Conservation (phyloP, 35 echinoderm and acorn worm genomes). For the Hemicentrotus pulcherrimus region DNA sequence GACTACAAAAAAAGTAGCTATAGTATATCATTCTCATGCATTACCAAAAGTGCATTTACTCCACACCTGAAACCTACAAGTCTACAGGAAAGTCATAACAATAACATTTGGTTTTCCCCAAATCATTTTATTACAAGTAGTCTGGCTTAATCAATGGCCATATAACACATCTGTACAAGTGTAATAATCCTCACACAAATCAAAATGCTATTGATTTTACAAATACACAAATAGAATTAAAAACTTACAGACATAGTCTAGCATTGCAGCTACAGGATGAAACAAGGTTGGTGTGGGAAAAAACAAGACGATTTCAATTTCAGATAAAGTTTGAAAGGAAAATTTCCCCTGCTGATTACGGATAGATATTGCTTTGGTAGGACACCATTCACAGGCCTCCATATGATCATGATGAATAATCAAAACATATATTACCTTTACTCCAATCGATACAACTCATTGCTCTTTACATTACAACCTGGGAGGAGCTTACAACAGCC, state of each 20-base stretch:
- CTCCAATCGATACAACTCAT: too few species aligned
- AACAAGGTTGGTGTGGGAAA: not conserved
- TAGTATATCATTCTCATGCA: too few species aligned
- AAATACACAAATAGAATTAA: constrained; percentile 5
- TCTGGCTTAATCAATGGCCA: constrained; percentile 31
- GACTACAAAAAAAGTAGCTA: too few species aligned
- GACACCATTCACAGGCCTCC: too few species aligned
- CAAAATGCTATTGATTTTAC: constrained; percentile 14
- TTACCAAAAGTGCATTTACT: too few species aligned
- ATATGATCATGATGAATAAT: too few species aligned
- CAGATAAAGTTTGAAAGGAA: constrained; percentile 1
- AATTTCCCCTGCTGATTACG: not conserved
- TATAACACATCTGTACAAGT: constrained; percentile 42
- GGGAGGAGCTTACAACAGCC: too few species aligned
- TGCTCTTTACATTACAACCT: too few species aligned
- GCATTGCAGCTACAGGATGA: not conserved
- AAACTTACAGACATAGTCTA: not conserved
- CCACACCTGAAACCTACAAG: not conserved
- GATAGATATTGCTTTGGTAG: too few species aligned
- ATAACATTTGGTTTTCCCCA: constrained; percentile 3
- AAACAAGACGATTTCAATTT: not conserved
- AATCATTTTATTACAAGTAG: constrained; percentile 46
- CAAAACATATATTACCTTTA: too few species aligned
- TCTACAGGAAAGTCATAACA: not conserved
- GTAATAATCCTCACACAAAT: constrained; percentile 31